Evolutionary conservation across 2,888 invertebrate genomes (phyloP).

Genomic region (Nephrocerus scutellatus): DNA sequence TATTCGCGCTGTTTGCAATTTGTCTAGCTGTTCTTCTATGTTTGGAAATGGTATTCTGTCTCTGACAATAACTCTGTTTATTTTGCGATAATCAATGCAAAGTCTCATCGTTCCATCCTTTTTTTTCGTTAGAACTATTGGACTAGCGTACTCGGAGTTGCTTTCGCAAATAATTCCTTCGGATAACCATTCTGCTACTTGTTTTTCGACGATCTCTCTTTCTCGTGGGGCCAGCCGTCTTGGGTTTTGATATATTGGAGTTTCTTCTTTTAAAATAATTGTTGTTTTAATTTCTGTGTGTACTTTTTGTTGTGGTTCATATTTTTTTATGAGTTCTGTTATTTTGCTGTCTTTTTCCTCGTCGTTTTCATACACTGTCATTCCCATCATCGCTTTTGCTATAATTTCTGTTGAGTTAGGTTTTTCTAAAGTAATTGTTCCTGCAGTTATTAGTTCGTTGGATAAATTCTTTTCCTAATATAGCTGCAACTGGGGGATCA

Average conservation of each 20-base stretch:
- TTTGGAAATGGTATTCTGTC: constrained; percentile 6
- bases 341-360: too few species aligned
- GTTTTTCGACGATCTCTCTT: constrained; percentile 1
- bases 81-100: constrained; percentile 6
- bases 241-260: constrained; percentile 7
- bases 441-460: too few species aligned
- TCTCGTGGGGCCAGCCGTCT: background rate
- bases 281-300: too few species aligned
- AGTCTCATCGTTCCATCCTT: constrained; percentile 6
- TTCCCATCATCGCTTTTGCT: too few species aligned
- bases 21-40: constrained; percentile 6
- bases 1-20: constrained; percentile 2
- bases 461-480: too few species aligned
- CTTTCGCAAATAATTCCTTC: constrained; percentile 5
- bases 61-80: constrained; percentile 4
- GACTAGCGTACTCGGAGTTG: constrained; percentile 7
- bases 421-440: too few species aligned
- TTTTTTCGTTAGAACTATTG: constrained; percentile 4
- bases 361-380: too few species aligned
- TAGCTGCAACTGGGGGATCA: too few species aligned
- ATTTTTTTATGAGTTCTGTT: too few species aligned
- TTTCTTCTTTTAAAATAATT: too few species aligned
- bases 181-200: constrained; percentile 7
- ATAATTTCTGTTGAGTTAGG: too few species aligned
- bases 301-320: too few species aligned